Evolutionary conservation across 2,113 vertebrate species (phyloP), one percentile per base, ranked within the genome.

Genomic region (Lepus americanus): DNA sequence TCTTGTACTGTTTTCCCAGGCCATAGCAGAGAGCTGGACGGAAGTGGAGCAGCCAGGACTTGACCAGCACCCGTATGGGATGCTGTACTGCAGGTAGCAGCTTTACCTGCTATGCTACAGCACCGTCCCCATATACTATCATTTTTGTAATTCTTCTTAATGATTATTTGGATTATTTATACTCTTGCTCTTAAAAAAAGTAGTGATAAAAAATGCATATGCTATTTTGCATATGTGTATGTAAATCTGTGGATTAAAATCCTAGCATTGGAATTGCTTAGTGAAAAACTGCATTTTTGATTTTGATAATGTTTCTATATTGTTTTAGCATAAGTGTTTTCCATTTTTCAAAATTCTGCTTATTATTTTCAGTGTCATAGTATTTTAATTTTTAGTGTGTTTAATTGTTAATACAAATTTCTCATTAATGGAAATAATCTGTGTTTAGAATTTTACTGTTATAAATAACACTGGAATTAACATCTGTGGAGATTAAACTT

Each of bases 261-360:
- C 27, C 20, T 85, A 69, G 29, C 5, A 20, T 12, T 63, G 25
- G 27, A 96, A 76, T 81, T 81, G 12, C 36, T 81, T 27, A 64
- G 17, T 87, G 13, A 64, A 90, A 87, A 83, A 39, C 5, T 80
- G 19, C n/a, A 17, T 94, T 88, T 92, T 67, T 67, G 85, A 80
- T 92, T 85, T 80, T 92, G 66, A 12, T 39, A 20, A 13, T 80
- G 27, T 69, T 85, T 39, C 64, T 81, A 83, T 80, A 33, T 61
- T 94, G 23, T 31, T 88, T 36, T 85, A 70, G 16, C 16, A 44
- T 81, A 22, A 72, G 53, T 22, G 55, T 64, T 66, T 82, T 91
- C 90, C 55, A 6, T 63, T 77, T 59, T 72, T 94, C 8, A 77
- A 59, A 88, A 23, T 14, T 61, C 31, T 29, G 22, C 81, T 17